A percentile compares a stretch with the other conserved stretches of the same genome.
phyloP scores from a whole-genome alignment of 2,113 vertebrate genomes.

The Aphyosemion australe region DNA sequence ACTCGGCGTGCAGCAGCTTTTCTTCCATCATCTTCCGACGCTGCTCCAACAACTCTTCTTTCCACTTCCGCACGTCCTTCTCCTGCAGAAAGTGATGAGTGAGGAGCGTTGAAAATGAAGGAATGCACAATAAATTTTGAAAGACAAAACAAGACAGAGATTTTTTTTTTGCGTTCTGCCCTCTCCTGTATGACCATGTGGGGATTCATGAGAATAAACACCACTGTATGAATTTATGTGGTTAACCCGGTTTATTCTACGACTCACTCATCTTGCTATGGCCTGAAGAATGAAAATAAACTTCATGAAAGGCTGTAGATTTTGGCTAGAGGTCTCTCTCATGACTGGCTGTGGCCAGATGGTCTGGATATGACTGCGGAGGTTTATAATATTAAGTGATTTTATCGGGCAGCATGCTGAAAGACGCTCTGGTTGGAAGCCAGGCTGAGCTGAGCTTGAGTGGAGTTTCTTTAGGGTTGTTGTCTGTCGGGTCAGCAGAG shows the following conservation, averaged over 20 bases:
- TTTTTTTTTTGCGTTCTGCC: conserved; percentile 23
- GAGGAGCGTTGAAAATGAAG: not conserved
- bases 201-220: conserved; percentile 56
- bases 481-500: conserved; percentile 42
- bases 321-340: conserved; percentile 64
- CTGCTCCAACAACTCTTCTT: conserved; percentile 95
- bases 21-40: conserved; percentile 98
- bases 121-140: conserved; percentile 13
- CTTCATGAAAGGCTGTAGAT: conserved; percentile 69
- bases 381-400: conserved; percentile 68
- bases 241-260: conserved; percentile 64
- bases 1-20: conserved; percentile 94
- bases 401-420: conserved; percentile 64
- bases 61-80: conserved; percentile 98
- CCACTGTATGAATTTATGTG: conserved; percentile 64
- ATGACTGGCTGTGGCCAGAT: conserved; percentile 60
- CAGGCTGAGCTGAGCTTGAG: conserved; percentile 35
- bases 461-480: conserved; percentile 34
- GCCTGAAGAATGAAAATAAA: conserved; percentile 67
- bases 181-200: conserved; percentile 13
- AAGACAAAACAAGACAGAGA: conserved; percentile 28
- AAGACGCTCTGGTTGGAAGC: conserved; percentile 57
- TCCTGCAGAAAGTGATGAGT: conserved; percentile 79
- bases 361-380: conserved; percentile 48
- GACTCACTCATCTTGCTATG: conserved; percentile 51